These are phyloP conservation scores for Pelecanoides urinatrix DNA, from an alignment of 2,113 vertebrate species.

Conservation along the genomic window DNA sequence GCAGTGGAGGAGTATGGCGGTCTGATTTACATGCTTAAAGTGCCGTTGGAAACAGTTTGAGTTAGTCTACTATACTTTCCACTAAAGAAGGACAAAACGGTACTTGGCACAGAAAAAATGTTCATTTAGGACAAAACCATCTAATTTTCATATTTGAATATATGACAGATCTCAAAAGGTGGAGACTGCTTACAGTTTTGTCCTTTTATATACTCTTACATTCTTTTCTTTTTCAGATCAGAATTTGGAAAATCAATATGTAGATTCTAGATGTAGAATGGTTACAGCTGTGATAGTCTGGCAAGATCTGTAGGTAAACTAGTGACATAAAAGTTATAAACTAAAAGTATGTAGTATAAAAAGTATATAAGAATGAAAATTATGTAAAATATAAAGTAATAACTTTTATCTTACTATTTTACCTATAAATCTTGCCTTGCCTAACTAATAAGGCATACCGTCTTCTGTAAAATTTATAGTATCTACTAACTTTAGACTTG, in stretches of 20 bases:
- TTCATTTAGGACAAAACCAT: background rate
- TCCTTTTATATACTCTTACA: background rate
- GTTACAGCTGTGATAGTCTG: background rate
- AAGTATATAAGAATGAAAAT: background rate
- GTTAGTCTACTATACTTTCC: background rate
- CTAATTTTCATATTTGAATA: background rate
- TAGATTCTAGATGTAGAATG: slow-evolving; percentile 27
- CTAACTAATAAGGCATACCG: background rate
- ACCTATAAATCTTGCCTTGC: slow-evolving; percentile 24
- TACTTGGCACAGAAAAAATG: background rate
- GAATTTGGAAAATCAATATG: slow-evolving; percentile 8
- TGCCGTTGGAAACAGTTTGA: background rate
- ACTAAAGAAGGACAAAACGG: background rate
- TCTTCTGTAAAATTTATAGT: background rate
- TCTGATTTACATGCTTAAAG: background rate
- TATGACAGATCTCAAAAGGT: background rate
- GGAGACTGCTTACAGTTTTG: background rate
- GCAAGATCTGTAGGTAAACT: slow-evolving; percentile 24
- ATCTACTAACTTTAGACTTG: background rate
- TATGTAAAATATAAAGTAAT: background rate
- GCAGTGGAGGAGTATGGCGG: background rate
- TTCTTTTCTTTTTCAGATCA: background rate
- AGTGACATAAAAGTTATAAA: background rate
- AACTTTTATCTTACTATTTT: background rate
- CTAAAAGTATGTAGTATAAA: background rate